Percentiles rank a stretch among this genome's conserved stretches.
Evolutionary conservation across 2,888 invertebrate genomes (phyloP).

Genomic region (Cataglyphis livida): DNA sequence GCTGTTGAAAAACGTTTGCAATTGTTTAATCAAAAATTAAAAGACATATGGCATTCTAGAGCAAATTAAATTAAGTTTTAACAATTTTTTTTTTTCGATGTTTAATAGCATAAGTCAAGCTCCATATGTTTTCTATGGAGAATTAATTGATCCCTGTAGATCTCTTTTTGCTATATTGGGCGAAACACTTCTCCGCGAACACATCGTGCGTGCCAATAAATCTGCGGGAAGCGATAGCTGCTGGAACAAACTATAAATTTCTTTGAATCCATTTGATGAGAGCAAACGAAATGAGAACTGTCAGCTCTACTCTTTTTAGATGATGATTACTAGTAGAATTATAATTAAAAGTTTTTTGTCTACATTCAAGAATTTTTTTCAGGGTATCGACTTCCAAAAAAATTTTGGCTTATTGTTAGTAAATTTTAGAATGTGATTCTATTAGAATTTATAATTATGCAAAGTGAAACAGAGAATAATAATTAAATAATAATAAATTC

Average conservation of each 20-base stretch:
- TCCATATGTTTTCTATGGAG: conserved; percentile 14
- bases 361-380: background rate
- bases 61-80: background rate
- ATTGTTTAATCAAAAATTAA: background rate
- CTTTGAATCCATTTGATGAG: conserved; percentile 12
- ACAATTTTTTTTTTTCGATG: background rate
- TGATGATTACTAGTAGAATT: conserved; percentile 1
- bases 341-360: background rate
- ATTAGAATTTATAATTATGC: background rate
- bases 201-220: conserved; percentile 30
- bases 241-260: conserved; percentile 45
- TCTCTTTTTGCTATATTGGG: conserved; percentile 16
- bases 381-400: background rate
- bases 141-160: conserved; percentile 31
- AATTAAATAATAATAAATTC: background rate
- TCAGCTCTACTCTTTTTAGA: background rate
- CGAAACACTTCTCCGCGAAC: conserved; percentile 11
- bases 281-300: conserved; percentile 13
- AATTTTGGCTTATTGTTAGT: background rate
- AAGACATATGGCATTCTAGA: background rate
- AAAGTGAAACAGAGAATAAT: background rate
- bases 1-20: background rate
- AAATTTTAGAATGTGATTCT: background rate
- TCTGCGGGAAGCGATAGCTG: conserved; percentile 36
- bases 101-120: background rate